A percentile compares a stretch with the other conserved stretches of the same genome.
These are phyloP conservation scores for Aplysina aerophoba DNA, from an alignment of 37 sponge, comb jelly and placozoan genomes.

Conservation along the genomic window DNA sequence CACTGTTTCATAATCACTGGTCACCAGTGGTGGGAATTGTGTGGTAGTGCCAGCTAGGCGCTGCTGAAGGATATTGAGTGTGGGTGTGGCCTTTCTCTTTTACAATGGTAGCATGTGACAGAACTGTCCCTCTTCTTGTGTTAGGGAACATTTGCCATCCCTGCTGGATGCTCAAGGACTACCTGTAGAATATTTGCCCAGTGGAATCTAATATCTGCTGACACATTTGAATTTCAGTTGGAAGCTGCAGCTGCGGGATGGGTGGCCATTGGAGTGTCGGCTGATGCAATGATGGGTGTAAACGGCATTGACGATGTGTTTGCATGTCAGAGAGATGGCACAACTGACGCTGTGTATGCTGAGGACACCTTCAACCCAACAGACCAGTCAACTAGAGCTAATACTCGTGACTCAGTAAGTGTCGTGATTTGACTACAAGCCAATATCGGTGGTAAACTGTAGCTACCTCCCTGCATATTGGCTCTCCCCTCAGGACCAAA, in stretches of 20 bases:
- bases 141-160: no score
- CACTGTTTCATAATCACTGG: no score
- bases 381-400: not conserved
- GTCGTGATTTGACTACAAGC: not conserved
- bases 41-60: no score
- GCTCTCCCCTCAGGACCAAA: not conserved
- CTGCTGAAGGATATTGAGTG: no score
- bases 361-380: constrained; percentile 15
- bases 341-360: constrained; percentile 1
- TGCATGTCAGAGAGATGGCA: constrained; percentile 5
- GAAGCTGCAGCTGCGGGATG: constrained; percentile 23
- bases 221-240: not conserved
- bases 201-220: no score
- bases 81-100: no score
- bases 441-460: not conserved
- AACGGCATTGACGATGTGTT: constrained; percentile 26
- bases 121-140: no score
- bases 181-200: no score
- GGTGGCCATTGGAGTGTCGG: constrained; percentile 71
- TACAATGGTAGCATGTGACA: no score
- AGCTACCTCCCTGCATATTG: not conserved
- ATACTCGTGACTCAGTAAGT: not conserved
- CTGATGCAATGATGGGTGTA: constrained; percentile 27
- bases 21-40: no score
- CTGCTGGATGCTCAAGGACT: no score